Percentiles rank a stretch among this genome's conserved stretches.
Evolutionary conservation across 1,140 invertebrate species (phyloP).

Genomic region (Reticulitermes speratus): DNA sequence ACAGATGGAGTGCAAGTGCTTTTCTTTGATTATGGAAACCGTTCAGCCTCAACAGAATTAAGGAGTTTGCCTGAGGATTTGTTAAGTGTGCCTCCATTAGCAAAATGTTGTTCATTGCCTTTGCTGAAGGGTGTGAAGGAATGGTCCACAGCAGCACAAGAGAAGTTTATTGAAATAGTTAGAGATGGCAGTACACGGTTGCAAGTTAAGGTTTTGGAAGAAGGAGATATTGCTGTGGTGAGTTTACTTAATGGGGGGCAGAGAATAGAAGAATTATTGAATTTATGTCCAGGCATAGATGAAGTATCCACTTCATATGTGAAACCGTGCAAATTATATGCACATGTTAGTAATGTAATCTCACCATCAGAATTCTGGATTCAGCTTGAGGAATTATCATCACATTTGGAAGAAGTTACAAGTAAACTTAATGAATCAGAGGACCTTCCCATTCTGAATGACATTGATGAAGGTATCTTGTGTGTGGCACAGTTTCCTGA

Average conservation of each 20-base stretch:
- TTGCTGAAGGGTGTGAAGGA: slow-evolving; percentile 57
- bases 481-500: slow-evolving; percentile 65
- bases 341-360: slow-evolving; percentile 29
- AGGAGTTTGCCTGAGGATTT: slow-evolving; percentile 63
- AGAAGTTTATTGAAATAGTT: slow-evolving; percentile 63
- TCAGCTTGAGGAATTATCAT: slow-evolving; percentile 26
- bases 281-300: neutral
- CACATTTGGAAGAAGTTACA: slow-evolving; percentile 15
- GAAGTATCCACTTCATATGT: neutral
- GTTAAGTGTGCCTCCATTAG: slow-evolving; percentile 56
- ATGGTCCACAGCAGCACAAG: slow-evolving; percentile 62
- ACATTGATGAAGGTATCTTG: slow-evolving; percentile 54
- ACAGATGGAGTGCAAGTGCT: slow-evolving; percentile 59
- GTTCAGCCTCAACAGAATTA: slow-evolving; percentile 57
- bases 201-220: slow-evolving; percentile 24
- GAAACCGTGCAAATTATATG: neutral
- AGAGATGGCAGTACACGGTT: slow-evolving; percentile 65
- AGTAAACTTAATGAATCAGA: slow-evolving; percentile 50
- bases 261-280: neutral
- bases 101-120: slow-evolving; percentile 62
- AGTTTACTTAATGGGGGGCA: slow-evolving; percentile 26
- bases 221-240: slow-evolving; percentile 25
- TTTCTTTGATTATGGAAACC: slow-evolving; percentile 75
- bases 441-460: slow-evolving; percentile 49
- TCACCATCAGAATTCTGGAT: slow-evolving; percentile 36